These are phyloP conservation scores for Chaenocephalus aceratus DNA, from an alignment of 2,113 vertebrate genomes.

Conservation along the genomic window DNA sequence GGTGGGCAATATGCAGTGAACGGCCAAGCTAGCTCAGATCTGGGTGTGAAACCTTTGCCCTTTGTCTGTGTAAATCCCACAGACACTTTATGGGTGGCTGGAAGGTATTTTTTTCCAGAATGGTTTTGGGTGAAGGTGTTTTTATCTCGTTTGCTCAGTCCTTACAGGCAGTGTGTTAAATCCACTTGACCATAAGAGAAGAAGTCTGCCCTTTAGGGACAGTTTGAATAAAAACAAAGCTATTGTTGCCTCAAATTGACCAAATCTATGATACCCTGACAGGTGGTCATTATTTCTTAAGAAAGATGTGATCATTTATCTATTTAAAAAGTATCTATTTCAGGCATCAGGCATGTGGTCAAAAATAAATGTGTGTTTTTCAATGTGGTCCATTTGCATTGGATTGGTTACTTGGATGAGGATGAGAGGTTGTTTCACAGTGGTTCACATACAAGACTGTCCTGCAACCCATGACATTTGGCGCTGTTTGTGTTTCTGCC, in stretches of 20 bases:
- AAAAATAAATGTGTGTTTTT: not conserved
- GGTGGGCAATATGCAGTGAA: not conserved
- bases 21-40: not conserved
- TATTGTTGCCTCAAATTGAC: not conserved
- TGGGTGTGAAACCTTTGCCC: not conserved
- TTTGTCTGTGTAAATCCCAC: slow-evolving; percentile 4
- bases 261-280: slow-evolving; percentile 7
- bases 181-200: slow-evolving; percentile 13
- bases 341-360: not conserved
- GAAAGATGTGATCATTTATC: not conserved
- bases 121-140: not conserved
- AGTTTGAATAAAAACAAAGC: not conserved
- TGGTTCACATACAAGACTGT: not conserved
- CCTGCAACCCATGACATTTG: slow-evolving; percentile 2
- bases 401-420: not conserved
- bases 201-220: slow-evolving; percentile 13
- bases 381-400: not conserved
- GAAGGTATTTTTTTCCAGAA: not conserved
- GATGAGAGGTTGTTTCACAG: not conserved
- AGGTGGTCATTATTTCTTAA: not conserved
- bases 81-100: not conserved
- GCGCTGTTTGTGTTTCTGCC: slow-evolving; percentile 16
- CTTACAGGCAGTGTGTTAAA: slow-evolving; percentile 21
- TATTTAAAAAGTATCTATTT: not conserved
- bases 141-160: slow-evolving; percentile 18